Percentiles rank a stretch among this genome's conserved stretches.
Conservation (phyloP, 2,113 vertebrate genomes). For the Neotoma lepida region DNA sequence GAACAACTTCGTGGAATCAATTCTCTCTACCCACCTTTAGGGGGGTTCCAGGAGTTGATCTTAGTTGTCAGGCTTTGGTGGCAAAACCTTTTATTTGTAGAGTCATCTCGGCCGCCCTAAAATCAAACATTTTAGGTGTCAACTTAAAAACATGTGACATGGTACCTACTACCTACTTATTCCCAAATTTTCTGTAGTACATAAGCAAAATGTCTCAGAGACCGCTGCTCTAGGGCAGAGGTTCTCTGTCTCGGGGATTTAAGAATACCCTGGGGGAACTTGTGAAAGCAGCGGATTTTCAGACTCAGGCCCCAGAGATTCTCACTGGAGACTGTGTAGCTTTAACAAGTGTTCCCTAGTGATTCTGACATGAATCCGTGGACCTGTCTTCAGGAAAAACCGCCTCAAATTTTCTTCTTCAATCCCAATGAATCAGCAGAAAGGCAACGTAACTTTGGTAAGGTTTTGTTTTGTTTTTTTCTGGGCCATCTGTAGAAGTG, state of each 20-base stretch:
- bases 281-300: slow-evolving; percentile 5
- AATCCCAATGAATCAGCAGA: slow-evolving; percentile 6
- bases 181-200: slow-evolving; percentile 24
- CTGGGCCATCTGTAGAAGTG: slow-evolving; percentile 8
- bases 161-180: slow-evolving; percentile 17
- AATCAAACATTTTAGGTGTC: not conserved
- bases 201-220: not conserved
- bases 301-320: slow-evolving; percentile 18
- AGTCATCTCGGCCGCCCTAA: not conserved
- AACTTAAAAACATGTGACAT: slow-evolving; percentile 42
- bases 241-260: slow-evolving; percentile 32
- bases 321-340: not conserved
- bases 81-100: not conserved
- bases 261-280: slow-evolving; percentile 25
- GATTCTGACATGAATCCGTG: slow-evolving; percentile 23
- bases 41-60: not conserved
- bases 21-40: not conserved
- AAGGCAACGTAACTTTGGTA: not conserved
- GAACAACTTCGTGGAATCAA: not conserved
- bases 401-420: slow-evolving; percentile 33
- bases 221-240: not conserved
- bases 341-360: slow-evolving; percentile 26
- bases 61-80: not conserved
- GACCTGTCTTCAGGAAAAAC: slow-evolving; percentile 33
- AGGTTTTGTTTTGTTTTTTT: not conserved